Evolutionary conservation across 2,113 vertebrate species (phyloP).

Genomic region (Antechinus flavipes): DNA sequence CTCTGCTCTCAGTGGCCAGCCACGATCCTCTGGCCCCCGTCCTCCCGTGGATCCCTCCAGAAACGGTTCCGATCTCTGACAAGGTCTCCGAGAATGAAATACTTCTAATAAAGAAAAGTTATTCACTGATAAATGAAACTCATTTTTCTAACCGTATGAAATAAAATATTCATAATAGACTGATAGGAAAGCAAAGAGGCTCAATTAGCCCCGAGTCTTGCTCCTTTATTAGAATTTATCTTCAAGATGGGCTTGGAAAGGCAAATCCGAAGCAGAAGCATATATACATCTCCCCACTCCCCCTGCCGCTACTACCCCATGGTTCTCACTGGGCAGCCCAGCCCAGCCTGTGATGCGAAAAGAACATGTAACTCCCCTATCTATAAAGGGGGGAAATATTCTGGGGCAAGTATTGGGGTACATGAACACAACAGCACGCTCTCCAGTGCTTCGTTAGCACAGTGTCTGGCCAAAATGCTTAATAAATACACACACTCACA

Average conservation of each 20-base stretch:
- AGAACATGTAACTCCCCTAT: background rate
- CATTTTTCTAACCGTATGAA: conserved; percentile 63
- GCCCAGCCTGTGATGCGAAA: background rate
- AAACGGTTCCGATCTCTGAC: conserved; percentile 58
- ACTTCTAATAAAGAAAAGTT: conserved; percentile 49
- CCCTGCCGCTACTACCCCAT: background rate
- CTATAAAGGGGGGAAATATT: background rate
- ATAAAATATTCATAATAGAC: conserved; percentile 71
- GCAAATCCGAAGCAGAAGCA: conserved; percentile 35
- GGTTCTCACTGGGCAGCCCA: background rate
- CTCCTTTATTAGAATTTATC: conserved; percentile 66
- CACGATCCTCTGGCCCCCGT: background rate
- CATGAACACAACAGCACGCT: background rate
- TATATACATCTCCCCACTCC: background rate
- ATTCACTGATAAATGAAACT: conserved; percentile 59
- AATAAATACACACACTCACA: background rate
- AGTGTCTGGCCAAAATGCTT: background rate
- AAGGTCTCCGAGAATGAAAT: conserved; percentile 50
- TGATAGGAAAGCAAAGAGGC: conserved; percentile 57
- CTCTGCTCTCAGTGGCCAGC: background rate
- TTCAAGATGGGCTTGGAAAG: conserved; percentile 3
- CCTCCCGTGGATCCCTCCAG: conserved; percentile 40
- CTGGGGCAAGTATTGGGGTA: background rate
- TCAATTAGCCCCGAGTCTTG: conserved; percentile 65
- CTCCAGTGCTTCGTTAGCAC: background rate